Percentiles rank a stretch among this genome's conserved stretches.
phyloP scores from a whole-genome alignment of 2,888 invertebrate genomes.

The Phortica okadai region DNA sequence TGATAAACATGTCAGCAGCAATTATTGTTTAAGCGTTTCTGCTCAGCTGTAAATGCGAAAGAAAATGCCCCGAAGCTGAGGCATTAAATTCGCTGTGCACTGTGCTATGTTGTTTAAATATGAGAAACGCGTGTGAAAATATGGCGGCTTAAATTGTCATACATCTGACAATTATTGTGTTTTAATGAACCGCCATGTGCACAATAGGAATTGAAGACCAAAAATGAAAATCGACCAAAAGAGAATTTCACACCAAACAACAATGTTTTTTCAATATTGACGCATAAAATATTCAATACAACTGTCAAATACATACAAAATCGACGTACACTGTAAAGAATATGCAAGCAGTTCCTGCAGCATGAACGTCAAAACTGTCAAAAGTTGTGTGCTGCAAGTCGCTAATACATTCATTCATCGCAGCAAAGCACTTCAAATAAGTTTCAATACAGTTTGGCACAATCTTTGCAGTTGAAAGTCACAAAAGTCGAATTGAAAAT shows the following conservation, averaged over 20 bases:
- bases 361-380: neutral
- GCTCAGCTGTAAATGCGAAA: neutral
- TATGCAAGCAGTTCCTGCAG: neutral
- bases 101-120: neutral
- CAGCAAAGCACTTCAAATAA: neutral
- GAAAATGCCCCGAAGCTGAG: neutral
- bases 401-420: neutral
- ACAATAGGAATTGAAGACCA: no score
- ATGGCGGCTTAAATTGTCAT: neutral
- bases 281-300: constrained; percentile 2
- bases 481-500: neutral
- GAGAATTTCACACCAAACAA: neutral
- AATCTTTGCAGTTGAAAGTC: neutral
- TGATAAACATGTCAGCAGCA: constrained; percentile 16
- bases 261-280: neutral
- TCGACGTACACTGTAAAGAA: neutral
- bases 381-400: constrained; percentile 10
- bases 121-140: neutral
- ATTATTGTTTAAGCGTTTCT: constrained; percentile 1
- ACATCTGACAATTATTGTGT: neutral
- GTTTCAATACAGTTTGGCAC: neutral
- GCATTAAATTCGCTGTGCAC: neutral
- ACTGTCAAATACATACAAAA: neutral
- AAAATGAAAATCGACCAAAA: neutral
- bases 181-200: neutral